These are phyloP conservation scores for Dolichotis patagonum DNA, from an alignment of 2,113 vertebrate species.

Conservation along the genomic window DNA sequence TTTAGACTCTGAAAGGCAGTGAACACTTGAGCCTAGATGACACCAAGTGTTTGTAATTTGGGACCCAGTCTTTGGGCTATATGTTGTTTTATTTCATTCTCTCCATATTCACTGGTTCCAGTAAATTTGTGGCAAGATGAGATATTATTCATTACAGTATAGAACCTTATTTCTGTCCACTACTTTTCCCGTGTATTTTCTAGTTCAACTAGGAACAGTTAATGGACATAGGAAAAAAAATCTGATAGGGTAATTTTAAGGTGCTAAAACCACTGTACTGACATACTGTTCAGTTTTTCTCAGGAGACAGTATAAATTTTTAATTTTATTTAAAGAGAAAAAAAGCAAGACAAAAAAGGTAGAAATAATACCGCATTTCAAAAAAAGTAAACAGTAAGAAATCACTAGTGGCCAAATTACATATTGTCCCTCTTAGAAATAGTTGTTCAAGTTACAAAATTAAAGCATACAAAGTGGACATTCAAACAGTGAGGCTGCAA, in stretches of 20 bases:
- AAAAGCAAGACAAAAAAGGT: no score
- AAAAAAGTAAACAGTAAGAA: no score
- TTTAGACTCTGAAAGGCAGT: neutral
- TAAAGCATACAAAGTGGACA: no score
- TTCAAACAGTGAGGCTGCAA: no score
- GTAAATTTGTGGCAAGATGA: neutral
- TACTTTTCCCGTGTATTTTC: constrained; percentile 6
- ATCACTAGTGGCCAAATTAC: no score
- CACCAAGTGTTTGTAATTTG: neutral
- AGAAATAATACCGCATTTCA: no score
- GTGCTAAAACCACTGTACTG: neutral
- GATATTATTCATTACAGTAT: neutral
- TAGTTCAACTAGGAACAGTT: constrained; percentile 13
- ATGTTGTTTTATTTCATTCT: neutral
- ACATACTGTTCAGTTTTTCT: neutral
- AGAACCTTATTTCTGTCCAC: neutral
- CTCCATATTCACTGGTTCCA: neutral
- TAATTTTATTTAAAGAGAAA: no score
- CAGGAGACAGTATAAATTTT: neutral
- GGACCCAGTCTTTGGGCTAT: neutral
- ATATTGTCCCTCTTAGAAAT: no score
- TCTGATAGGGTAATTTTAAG: constrained; percentile 35
- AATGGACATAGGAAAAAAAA: neutral
- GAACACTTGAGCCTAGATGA: neutral
- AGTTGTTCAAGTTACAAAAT: no score